Base-by-base conservation (phyloP, 2,113 vertebrate genomes). In the Pyxicephalus adspersus region DNA sequence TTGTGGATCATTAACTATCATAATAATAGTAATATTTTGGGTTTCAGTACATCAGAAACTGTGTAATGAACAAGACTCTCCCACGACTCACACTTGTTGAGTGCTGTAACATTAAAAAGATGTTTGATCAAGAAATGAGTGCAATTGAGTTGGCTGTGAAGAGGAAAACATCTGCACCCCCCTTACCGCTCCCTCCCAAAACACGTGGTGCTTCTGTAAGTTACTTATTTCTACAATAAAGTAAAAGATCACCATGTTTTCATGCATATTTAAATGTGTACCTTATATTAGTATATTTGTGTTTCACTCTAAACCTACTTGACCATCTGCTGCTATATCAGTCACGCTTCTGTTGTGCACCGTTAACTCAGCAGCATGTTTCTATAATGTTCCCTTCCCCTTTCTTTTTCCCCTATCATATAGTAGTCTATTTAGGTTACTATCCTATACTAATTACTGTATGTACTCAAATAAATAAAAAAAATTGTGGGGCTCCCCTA, bases 91-190 rank as follows among this genome's bases (percentile, higher is more conserved):
- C 95, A 22, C 91, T 99, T 55, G 94, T 98, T 63, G 95, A 96
- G 86, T 94, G 91, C 87, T 93, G 88, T 85, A 91, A 90, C 26
- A 91, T 98, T 77, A 94, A 97, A 85, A 89, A 90, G 87, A 93
- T 99, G 93, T 98, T 96, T 22, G 95, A 98, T 66, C 95, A 95
- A 84, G 98, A 99, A 87, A 94, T 96, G 89, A 91, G 93, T 34
- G 91, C 92, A 74, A 93, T 97, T 81, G 94, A 95, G 67, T 90
- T 94, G 64, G 96, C 96, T 84, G 91, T 98, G 70, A 92, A 86
- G 75, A 87, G 94, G 85, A 98, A 97, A 88, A 89, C 92, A 61
- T 95, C 94, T 82, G 95, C 91, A 86, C 92, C 95, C 79, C 97
- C 97, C 75, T 89, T 98, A 83, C 98, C 98, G 26, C 90, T 99